A percentile compares a stretch with the other conserved stretches of the same genome.
Conservation (phyloP, 2,113 vertebrate species). For the Taurulus bubalis region DNA sequence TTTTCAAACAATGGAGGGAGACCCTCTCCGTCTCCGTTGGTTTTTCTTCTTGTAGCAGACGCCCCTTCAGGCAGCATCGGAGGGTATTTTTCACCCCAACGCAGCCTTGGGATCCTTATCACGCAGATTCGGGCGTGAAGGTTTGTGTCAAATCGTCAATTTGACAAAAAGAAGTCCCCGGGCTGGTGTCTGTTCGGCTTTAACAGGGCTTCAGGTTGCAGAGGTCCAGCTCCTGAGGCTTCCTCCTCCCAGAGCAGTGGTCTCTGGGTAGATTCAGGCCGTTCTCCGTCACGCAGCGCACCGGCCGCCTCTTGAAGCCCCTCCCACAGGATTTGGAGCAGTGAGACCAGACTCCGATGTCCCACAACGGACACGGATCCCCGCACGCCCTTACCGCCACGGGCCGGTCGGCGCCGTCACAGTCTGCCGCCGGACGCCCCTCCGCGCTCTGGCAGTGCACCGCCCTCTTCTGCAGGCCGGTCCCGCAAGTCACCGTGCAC, state of each 20-base stretch:
- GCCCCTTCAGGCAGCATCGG: constrained; percentile 23
- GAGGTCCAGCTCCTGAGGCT: constrained; percentile 97
- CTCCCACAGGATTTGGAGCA: constrained; percentile 95
- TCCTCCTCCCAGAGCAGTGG: constrained; percentile 89
- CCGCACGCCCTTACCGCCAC: constrained; percentile 86
- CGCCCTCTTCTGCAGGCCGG: constrained; percentile 87
- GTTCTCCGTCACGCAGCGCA: constrained; percentile 82
- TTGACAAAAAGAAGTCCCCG: neutral
- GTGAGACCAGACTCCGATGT: constrained; percentile 88
- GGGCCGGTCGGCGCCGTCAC: constrained; percentile 82
- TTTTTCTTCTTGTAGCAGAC: constrained; percentile 8
- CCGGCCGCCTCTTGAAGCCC: constrained; percentile 90
- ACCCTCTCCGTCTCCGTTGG: constrained; percentile 7
- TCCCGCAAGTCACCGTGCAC: constrained; percentile 90
- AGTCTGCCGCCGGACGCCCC: constrained; percentile 82
- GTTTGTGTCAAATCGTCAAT: constrained; percentile 18
- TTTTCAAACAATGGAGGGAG: constrained; percentile 32
- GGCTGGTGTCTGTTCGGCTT: neutral
- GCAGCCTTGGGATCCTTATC: constrained; percentile 2
- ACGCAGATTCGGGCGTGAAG: constrained; percentile 17
- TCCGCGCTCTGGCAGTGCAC: constrained; percentile 88
- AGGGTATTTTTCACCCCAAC: constrained; percentile 16
- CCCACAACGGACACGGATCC: constrained; percentile 92
- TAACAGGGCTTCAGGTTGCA: constrained; percentile 90
- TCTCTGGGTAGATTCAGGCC: constrained; percentile 88